Percentiles rank a stretch among this genome's conserved stretches.
Evolutionary conservation across 1,140 invertebrate species (phyloP).

Genomic region (Ctenoplectra terminalis): DNA sequence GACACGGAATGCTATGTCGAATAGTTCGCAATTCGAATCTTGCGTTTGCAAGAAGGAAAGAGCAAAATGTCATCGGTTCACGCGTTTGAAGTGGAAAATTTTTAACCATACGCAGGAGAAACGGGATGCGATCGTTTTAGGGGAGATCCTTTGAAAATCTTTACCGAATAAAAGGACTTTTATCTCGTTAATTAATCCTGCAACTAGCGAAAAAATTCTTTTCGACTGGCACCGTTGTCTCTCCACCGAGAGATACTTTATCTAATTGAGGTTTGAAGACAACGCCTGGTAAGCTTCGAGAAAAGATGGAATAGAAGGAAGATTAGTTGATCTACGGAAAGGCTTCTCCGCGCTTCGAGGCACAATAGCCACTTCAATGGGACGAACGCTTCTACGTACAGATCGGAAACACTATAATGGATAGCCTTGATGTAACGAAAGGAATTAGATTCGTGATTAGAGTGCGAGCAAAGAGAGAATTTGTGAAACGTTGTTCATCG

Average conservation of each 20-base stretch:
- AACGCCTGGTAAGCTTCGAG: slow-evolving; percentile 7
- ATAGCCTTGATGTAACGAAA: slow-evolving; percentile 49
- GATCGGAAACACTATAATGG: slow-evolving; percentile 44
- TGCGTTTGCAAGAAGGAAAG: no score
- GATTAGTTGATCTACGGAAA: slow-evolving; percentile 44
- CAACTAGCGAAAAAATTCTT: background rate
- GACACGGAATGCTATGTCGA: no score
- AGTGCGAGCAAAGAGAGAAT: background rate
- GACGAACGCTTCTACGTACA: slow-evolving; percentile 28
- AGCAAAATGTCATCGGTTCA: no score
- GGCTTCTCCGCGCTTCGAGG: slow-evolving; percentile 52
- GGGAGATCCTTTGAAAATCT: background rate
- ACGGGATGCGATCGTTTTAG: no score
- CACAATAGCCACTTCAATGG: slow-evolving; percentile 48
- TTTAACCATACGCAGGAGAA: no score
- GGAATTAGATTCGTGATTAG: slow-evolving; percentile 47
- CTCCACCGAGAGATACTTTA: slow-evolving; percentile 13
- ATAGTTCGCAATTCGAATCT: background rate
- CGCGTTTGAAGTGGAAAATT: no score
- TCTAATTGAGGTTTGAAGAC: slow-evolving; percentile 36
- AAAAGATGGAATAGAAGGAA: slow-evolving; percentile 32
- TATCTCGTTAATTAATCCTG: background rate
- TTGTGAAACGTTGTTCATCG: background rate
- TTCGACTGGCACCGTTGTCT: slow-evolving; percentile 5
- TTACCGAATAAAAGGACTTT: background rate